These are phyloP conservation scores for Hemicrepidius hirtus DNA, from an alignment of 2,888 invertebrate species.

Conservation along the genomic window DNA sequence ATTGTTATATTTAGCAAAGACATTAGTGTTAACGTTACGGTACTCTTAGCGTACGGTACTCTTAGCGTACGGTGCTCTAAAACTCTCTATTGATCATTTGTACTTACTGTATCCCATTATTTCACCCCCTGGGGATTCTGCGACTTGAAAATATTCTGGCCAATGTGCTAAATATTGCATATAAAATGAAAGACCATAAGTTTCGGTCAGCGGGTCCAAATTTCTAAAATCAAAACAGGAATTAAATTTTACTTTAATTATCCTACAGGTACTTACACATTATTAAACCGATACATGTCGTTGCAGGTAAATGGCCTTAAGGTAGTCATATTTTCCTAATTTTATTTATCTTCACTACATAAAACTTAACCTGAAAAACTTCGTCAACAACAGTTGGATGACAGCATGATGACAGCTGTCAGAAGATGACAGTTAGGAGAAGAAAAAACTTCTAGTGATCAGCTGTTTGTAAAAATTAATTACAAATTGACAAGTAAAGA, in stretches of 20 bases:
- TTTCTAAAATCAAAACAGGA: constrained; percentile 80
- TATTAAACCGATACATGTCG: constrained; percentile 96
- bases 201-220: constrained; percentile 97
- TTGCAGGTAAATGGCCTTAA: constrained; percentile 94
- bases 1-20: no score
- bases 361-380: not conserved
- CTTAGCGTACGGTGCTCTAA: no score
- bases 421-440: no score
- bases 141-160: constrained; percentile 99
- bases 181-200: constrained; percentile 96
- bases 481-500: constrained; percentile 37
- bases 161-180: constrained; percentile 98
- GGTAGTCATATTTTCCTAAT: constrained; percentile 84
- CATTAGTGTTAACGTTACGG: no score
- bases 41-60: no score
- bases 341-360: not conserved
- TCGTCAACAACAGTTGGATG: not conserved
- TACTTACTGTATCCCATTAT: constrained; percentile 99
- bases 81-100: not conserved
- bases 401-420: not conserved
- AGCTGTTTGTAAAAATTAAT: not conserved
- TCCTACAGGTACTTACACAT: constrained; percentile 85
- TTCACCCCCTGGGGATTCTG: constrained; percentile 95
- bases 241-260: constrained; percentile 30
- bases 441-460: not conserved